phyloP scores from a whole-genome alignment of 2,113 vertebrate species.

The Oceanodroma tethys region DNA sequence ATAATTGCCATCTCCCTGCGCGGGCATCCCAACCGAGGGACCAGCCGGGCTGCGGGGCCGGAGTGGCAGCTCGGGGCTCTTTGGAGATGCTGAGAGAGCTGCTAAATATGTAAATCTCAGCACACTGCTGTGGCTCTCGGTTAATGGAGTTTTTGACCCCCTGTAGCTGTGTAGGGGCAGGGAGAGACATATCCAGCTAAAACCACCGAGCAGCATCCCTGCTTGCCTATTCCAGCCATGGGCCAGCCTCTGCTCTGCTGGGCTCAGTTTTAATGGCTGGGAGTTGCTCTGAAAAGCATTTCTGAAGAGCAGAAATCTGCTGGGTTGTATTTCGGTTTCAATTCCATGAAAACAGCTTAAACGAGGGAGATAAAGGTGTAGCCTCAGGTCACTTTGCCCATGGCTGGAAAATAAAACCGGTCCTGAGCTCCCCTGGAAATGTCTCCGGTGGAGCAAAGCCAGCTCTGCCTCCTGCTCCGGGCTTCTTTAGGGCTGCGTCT shows the following conservation, averaged over 20 bases:
- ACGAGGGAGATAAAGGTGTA: not conserved
- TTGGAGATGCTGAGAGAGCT: slow-evolving; percentile 15
- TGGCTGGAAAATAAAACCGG: not conserved
- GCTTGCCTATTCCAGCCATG: not conserved
- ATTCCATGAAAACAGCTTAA: not conserved
- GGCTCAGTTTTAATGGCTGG: not conserved
- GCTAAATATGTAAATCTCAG: slow-evolving; percentile 26
- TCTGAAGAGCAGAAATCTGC: not conserved
- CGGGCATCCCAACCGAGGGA: not conserved
- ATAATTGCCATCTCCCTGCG: not conserved
- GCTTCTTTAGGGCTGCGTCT: not conserved
- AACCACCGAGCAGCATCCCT: not conserved
- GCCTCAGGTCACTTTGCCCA: not conserved
- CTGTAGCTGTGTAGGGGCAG: not conserved
- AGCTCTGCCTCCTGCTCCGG: not conserved
- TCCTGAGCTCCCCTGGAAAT: not conserved
- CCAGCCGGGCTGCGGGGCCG: not conserved
- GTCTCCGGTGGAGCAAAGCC: not conserved
- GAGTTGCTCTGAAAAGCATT: not conserved
- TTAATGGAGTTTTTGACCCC: not conserved
- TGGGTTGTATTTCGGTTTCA: not conserved
- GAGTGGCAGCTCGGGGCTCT: not conserved
- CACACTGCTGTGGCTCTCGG: not conserved
- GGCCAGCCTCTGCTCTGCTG: not conserved
- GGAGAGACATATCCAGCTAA: not conserved